A percentile compares a stretch with the other conserved stretches of the same genome.
Evolutionary conservation across 2,113 vertebrate genomes (phyloP).

Genomic region (Potamarius usumacintae): DNA sequence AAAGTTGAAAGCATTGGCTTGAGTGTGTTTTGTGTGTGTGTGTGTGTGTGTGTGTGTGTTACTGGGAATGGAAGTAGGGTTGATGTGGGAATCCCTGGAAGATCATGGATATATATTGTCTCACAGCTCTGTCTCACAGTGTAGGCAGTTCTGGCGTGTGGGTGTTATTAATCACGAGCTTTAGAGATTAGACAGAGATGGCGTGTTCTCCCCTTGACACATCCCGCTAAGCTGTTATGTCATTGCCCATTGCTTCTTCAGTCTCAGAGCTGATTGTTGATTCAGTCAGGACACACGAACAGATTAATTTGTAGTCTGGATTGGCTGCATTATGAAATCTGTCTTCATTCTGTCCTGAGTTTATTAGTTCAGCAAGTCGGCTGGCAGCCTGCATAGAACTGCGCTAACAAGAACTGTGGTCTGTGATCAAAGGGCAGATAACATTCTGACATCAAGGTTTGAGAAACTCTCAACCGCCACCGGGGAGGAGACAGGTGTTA

Average conservation of each 20-base stretch:
- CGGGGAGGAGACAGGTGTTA: constrained; percentile 30
- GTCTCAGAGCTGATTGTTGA: constrained; percentile 57
- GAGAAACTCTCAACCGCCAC: constrained; percentile 14
- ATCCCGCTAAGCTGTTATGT: constrained; percentile 61
- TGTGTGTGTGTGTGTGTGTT: background rate
- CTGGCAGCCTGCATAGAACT: background rate
- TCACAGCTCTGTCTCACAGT: constrained; percentile 45
- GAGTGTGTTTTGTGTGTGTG: constrained; percentile 1
- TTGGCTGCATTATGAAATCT: background rate
- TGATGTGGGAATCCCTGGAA: constrained; percentile 44
- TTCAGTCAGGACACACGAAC: constrained; percentile 8
- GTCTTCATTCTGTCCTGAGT: background rate
- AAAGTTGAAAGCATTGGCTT: constrained; percentile 6
- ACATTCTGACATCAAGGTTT: constrained; percentile 24
- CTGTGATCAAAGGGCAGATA: constrained; percentile 17
- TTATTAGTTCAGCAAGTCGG: background rate
- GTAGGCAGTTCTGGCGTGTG: constrained; percentile 47
- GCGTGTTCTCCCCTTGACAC: constrained; percentile 36
- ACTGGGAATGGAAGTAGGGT: background rate
- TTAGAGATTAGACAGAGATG: constrained; percentile 74
- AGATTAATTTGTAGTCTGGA: background rate
- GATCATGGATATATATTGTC: constrained; percentile 33
- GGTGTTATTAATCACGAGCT: constrained; percentile 71
- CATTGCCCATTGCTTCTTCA: constrained; percentile 61
- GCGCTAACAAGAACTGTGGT: background rate